Evolutionary conservation across 2,888 invertebrate genomes (phyloP), one percentile per base, ranked within the genome.

Genomic region (Hypomecis atomaria): DNA sequence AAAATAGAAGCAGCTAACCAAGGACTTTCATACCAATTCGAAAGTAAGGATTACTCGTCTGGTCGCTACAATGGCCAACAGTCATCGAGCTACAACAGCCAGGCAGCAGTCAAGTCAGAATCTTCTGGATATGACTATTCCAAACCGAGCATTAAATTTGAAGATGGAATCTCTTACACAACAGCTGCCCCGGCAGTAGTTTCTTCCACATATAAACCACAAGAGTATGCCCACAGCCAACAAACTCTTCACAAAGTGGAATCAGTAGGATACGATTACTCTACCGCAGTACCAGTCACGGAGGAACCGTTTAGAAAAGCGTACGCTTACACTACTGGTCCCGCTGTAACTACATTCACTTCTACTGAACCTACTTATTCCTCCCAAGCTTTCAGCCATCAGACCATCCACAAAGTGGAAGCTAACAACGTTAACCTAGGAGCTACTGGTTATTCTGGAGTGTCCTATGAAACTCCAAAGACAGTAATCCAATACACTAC

Each of bases 261-360:
- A 62, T 79, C 86, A 4, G 79, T 71, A 13, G 84, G 86, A 34
- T 87, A 81, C 48, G 84, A 87, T 59, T 89, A 90, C 56, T 82
- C 88, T 6, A 84, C 83, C 4, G 82, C 83, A 36, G 78, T 75
- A 1, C 89, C 91, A 23, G 83, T 89, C 3, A 78, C 81, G 58
- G 92, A 92, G 74, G 84, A 84, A 61, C 90, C 90, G 23, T 88
- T 92, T 55, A 90, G 85, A 67, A 91, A 88, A 74, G 47, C 87
- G 1, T 83, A 89, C 23, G 91, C 92, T 42, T 92, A 92, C 60
- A 91, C 92, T 4, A 91, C 91, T 54, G 90, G 90, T 5, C 80
- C 88, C 4, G 71, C 82, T 36, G 69, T 81, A 1, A 70, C 74
- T 53, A 74, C 83, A 10, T 88, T 83, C 61, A 78, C 73, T 42